Conservation (phyloP, 2,888 invertebrate species). For the Nipponacmea schrenckii region DNA sequence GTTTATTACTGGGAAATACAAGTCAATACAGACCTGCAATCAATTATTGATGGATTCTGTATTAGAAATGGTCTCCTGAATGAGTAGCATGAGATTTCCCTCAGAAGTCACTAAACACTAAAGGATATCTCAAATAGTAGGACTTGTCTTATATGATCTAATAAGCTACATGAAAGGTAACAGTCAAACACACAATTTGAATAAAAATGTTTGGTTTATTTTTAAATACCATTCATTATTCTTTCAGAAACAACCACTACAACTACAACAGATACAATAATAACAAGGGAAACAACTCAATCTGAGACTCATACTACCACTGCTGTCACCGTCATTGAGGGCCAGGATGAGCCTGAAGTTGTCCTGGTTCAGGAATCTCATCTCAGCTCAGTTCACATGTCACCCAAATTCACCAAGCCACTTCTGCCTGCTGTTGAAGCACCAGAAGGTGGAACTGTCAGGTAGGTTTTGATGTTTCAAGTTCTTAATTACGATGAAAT, state of each 20-base stretch:
- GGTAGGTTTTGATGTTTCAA: too few species aligned
- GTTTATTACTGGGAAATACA: background rate
- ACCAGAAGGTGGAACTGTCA: slow-evolving; percentile 60
- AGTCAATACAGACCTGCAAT: background rate
- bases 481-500: too few species aligned
- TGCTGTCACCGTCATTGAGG: slow-evolving; percentile 30
- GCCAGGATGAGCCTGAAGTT: slow-evolving; percentile 49
- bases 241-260: slow-evolving; percentile 24
- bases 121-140: too few species aligned
- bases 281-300: slow-evolving; percentile 21
- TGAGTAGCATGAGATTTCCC: too few species aligned
- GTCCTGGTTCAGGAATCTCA: slow-evolving; percentile 42
- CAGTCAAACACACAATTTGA: background rate
- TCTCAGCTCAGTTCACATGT: slow-evolving; percentile 46
- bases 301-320: slow-evolving; percentile 30
- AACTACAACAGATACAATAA: slow-evolving; percentile 28
- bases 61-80: too few species aligned
- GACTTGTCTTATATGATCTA: too few species aligned
- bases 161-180: too few species aligned
- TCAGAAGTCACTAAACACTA: too few species aligned
- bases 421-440: slow-evolving; percentile 70
- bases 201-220: background rate
- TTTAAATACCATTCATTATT: slow-evolving; percentile 4
- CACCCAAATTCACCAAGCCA: slow-evolving; percentile 71
- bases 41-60: too few species aligned